Evolutionary conservation across 2,888 invertebrate species (phyloP).

Genomic region (Cetonia aurata): DNA sequence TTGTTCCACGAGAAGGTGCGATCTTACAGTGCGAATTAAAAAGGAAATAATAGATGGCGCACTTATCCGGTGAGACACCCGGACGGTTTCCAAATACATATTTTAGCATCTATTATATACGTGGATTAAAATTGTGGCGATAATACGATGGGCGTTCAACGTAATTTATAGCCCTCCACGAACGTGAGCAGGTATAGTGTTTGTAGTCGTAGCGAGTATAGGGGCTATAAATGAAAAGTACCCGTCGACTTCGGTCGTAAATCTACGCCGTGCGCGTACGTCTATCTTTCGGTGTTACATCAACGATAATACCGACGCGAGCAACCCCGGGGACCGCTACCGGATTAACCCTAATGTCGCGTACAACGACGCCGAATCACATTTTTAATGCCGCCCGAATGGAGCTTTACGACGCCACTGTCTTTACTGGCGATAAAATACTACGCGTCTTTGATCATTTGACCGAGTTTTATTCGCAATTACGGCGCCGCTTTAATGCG

Average conservation of each 20-base stretch:
- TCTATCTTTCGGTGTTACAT: slow-evolving; percentile 32
- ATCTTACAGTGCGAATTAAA: neutral
- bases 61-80: neutral
- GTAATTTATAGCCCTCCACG: slow-evolving; percentile 12
- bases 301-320: slow-evolving; percentile 21
- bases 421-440: slow-evolving; percentile 37
- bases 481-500: slow-evolving; percentile 29
- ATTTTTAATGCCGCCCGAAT: slow-evolving; percentile 27
- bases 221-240: slow-evolving; percentile 20
- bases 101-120: neutral
- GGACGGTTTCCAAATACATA: neutral
- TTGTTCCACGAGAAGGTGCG: neutral
- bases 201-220: slow-evolving; percentile 1
- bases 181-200: neutral
- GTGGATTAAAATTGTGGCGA: slow-evolving; percentile 16
- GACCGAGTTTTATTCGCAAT: slow-evolving; percentile 38
- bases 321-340: neutral
- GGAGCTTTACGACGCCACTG: slow-evolving; percentile 34
- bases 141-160: slow-evolving; percentile 3
- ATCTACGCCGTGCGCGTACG: slow-evolving; percentile 4
- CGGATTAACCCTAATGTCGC: slow-evolving; percentile 38
- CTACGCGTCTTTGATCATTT: slow-evolving; percentile 35
- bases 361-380: slow-evolving; percentile 36
- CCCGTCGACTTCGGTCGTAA: slow-evolving; percentile 16
- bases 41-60: neutral